Conservation (phyloP, 2,113 vertebrate genomes). For the Brienomyrus brachyistius region DNA sequence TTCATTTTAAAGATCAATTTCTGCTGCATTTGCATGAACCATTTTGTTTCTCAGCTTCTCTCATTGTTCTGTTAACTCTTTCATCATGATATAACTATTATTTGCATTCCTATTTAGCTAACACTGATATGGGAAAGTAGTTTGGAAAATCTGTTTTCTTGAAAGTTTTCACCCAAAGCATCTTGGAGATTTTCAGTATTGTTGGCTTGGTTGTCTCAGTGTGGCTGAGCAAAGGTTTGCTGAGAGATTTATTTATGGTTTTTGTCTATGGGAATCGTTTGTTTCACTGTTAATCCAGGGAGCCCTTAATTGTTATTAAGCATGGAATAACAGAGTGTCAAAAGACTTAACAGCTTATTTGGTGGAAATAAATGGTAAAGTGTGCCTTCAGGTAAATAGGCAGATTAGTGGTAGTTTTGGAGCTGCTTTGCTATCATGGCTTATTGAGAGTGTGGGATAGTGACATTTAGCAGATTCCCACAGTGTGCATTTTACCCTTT, state of each 20-base stretch:
- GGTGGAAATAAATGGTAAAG: slow-evolving; percentile 20
- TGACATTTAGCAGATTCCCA: slow-evolving; percentile 59
- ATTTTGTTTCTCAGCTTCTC: not conserved
- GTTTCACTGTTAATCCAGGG: slow-evolving; percentile 19
- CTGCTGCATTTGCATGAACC: not conserved
- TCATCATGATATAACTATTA: not conserved
- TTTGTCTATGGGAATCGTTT: not conserved
- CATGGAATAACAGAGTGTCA: slow-evolving; percentile 28
- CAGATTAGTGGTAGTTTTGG: slow-evolving; percentile 42
- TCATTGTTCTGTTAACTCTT: not conserved
- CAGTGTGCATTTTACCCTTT: slow-evolving; percentile 40
- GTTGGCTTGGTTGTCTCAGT: not conserved
- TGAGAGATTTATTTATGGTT: not conserved
- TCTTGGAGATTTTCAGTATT: not conserved
- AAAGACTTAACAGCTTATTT: slow-evolving; percentile 37
- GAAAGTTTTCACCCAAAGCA: not conserved
- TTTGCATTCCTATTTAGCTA: not conserved
- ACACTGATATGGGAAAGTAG: not conserved
- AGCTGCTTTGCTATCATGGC: slow-evolving; percentile 37
- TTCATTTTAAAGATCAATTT: not conserved
- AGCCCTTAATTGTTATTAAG: slow-evolving; percentile 4
- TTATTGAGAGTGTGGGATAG: slow-evolving; percentile 59
- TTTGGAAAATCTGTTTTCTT: not conserved
- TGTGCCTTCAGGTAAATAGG: slow-evolving; percentile 39
- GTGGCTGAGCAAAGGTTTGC: not conserved